Conservation (phyloP, 2,888 invertebrate genomes). For the Ichneumoninae sp. region DNA sequence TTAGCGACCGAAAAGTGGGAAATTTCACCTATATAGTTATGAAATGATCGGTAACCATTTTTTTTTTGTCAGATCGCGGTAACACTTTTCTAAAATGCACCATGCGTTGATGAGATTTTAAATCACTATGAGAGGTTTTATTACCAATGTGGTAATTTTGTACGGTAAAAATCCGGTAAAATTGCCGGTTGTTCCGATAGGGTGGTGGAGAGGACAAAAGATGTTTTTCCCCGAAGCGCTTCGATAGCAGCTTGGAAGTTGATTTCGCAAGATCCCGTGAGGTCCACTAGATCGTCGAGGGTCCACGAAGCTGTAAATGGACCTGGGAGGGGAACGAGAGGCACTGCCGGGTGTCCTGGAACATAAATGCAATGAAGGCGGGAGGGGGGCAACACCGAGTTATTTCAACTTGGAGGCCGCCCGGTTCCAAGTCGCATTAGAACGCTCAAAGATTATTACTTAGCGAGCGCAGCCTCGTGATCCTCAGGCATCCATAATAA, state of each 20-base stretch:
- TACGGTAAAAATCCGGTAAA: too few species aligned
- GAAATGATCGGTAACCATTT: too few species aligned
- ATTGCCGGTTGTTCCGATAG: neutral
- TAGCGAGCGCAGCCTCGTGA: conserved; percentile 78
- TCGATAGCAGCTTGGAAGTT: neutral
- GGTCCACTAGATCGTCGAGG: conserved; percentile 61
- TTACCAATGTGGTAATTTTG: too few species aligned
- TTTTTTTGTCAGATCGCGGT: too few species aligned
- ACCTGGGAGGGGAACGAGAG: conserved; percentile 37
- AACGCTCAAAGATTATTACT: conserved; percentile 83
- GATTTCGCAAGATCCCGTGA: conserved; percentile 11
- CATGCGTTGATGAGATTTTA: too few species aligned
- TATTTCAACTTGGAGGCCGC: conserved; percentile 82
- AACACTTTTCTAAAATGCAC: too few species aligned
- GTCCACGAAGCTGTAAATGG: conserved; percentile 52
- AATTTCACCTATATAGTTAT: too few species aligned
- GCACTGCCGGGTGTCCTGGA: conserved; percentile 66
- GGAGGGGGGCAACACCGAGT: conserved; percentile 65
- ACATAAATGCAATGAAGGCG: conserved; percentile 51
- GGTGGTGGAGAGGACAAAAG: neutral
- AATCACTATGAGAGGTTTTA: too few species aligned
- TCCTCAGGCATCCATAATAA: conserved; percentile 82
- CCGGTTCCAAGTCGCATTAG: conserved; percentile 83
- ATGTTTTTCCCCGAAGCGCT: neutral
- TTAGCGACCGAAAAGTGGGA: too few species aligned